phyloP scores from a whole-genome alignment of 2,888 invertebrate genomes.

The Spodoptera littoralis region DNA sequence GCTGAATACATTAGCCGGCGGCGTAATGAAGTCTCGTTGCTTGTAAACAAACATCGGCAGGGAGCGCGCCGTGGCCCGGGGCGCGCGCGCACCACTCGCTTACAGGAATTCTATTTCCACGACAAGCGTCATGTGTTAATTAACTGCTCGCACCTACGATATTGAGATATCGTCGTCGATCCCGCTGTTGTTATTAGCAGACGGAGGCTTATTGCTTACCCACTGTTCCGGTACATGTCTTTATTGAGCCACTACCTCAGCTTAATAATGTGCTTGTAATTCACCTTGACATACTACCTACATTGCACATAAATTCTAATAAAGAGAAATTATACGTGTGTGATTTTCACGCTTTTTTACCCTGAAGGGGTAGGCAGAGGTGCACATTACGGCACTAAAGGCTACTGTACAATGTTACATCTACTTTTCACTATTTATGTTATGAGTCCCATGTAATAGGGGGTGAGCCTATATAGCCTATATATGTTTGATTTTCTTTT shows the following conservation, averaged over 20 bases:
- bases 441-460: too few relatives aligned
- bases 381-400: too few relatives aligned
- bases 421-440: too few relatives aligned
- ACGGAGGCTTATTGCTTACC: slow-evolving; percentile 84
- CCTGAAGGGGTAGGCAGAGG: too few relatives aligned
- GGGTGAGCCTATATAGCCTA: too few relatives aligned
- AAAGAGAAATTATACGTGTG: not conserved
- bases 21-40: slow-evolving; percentile 89
- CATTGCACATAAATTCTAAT: slow-evolving; percentile 1
- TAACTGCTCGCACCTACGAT: slow-evolving; percentile 87
- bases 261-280: slow-evolving; percentile 43
- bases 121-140: slow-evolving; percentile 88
- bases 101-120: slow-evolving; percentile 88
- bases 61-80: slow-evolving; percentile 69
- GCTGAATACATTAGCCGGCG: slow-evolving; percentile 89
- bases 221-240: slow-evolving; percentile 55
- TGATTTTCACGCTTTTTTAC: too few relatives aligned
- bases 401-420: too few relatives aligned
- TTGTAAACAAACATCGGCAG: slow-evolving; percentile 87
- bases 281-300: slow-evolving; percentile 16
- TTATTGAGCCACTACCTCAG: slow-evolving; percentile 47
- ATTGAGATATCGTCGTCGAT: slow-evolving; percentile 87
- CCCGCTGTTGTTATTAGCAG: slow-evolving; percentile 86
- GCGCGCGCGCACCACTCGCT: slow-evolving; percentile 83
- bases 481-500: too few relatives aligned